These are phyloP conservation scores for Tragelaphus scriptus DNA, from an alignment of 2,113 vertebrate genomes.

Conservation along the genomic window DNA sequence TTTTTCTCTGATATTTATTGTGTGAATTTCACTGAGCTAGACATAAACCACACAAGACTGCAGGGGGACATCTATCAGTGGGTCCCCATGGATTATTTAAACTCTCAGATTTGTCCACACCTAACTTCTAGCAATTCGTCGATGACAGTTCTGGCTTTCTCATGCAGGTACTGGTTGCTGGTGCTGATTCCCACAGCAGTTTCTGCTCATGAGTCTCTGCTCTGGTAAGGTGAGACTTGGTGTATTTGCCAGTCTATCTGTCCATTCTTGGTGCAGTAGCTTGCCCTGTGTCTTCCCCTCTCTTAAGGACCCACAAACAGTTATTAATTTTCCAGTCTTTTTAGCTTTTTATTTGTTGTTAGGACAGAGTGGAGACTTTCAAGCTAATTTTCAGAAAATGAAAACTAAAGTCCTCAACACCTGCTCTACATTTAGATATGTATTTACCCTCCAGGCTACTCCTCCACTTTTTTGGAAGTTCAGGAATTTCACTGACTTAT, in stretches of 20 bases:
- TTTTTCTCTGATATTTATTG: background rate
- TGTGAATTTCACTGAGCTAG: background rate
- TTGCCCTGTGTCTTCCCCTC: background rate
- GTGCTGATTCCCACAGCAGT: no score
- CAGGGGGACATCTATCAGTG: accelerated
- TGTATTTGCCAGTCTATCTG: background rate
- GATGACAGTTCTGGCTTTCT: background rate
- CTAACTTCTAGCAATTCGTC: background rate
- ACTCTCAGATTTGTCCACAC: background rate
- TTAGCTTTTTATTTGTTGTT: background rate
- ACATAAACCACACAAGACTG: background rate
- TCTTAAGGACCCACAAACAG: background rate
- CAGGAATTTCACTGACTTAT: background rate
- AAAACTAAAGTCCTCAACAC: background rate
- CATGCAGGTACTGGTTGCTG: background rate
- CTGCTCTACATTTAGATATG: background rate
- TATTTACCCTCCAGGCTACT: background rate
- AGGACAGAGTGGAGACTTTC: background rate
- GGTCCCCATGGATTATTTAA: background rate
- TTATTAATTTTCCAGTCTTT: background rate
- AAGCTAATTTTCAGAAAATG: background rate
- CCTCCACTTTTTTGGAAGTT: background rate
- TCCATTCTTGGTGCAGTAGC: background rate
- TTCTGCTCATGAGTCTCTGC: background rate
- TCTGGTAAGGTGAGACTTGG: background rate